phyloP scores from a whole-genome alignment of 2,113 vertebrate genomes.

The Pitta sordida region DNA sequence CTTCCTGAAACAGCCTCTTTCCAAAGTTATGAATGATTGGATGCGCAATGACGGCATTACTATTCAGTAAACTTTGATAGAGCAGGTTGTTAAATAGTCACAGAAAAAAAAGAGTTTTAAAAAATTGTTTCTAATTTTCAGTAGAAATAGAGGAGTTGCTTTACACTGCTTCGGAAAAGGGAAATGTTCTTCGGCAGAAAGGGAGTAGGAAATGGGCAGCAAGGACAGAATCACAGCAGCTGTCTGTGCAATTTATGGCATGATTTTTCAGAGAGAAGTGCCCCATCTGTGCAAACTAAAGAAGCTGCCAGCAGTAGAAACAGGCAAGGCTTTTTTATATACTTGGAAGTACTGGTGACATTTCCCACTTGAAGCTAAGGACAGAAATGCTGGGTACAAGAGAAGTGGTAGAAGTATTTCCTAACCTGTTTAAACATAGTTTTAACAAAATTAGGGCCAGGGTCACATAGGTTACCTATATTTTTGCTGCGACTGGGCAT shows the following conservation, averaged over 20 bases:
- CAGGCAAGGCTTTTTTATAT: neutral
- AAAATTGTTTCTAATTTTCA: neutral
- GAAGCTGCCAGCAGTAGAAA: neutral
- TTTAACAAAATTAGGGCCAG: neutral
- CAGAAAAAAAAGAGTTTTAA: neutral
- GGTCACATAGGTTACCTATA: neutral
- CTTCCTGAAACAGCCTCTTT: neutral
- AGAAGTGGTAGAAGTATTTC: neutral
- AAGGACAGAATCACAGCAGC: conserved; percentile 4
- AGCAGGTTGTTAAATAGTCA: neutral
- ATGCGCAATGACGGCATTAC: neutral
- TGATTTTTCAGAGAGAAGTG: conserved; percentile 26
- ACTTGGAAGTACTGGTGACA: neutral
- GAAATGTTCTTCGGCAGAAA: neutral
- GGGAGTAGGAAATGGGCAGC: neutral
- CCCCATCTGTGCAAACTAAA: neutral
- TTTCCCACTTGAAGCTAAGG: neutral
- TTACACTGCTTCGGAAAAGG: neutral
- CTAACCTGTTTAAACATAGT: neutral
- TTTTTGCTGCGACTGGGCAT: neutral
- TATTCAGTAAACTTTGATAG: neutral
- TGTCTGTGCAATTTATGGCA: neutral
- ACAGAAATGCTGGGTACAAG: neutral
- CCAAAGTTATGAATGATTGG: neutral
- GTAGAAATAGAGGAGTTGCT: neutral